Evolutionary conservation across 1,140 invertebrate species (phyloP).

Genomic region (Teleogryllus occipitalis): DNA sequence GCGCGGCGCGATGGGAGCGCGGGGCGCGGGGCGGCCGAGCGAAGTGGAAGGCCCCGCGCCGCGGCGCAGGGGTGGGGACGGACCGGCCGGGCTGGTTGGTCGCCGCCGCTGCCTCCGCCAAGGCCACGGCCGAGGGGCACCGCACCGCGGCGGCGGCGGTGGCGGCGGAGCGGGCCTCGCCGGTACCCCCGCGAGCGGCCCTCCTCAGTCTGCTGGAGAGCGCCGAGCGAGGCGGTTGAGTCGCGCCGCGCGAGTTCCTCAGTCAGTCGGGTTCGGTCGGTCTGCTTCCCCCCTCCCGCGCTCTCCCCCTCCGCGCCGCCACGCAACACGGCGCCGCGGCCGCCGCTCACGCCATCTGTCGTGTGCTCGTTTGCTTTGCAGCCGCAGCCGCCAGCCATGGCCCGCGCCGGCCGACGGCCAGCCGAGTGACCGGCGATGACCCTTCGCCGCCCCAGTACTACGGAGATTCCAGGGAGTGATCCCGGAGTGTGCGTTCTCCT

Average conservation of each 20-base stretch:
- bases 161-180: not conserved
- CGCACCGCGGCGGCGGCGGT: too few relatives aligned
- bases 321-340: too few relatives aligned
- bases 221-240: not conserved
- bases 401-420: not conserved
- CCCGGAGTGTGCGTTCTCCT: not conserved
- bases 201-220: not conserved
- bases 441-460: too few relatives aligned
- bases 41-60: not conserved
- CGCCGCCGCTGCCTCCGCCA: not conserved
- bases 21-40: too few relatives aligned
- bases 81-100: not conserved
- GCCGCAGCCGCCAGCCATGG: not conserved
- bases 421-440: not conserved
- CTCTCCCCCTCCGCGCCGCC: too few relatives aligned
- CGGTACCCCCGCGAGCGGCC: too few relatives aligned
- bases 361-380: not conserved
- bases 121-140: not conserved
- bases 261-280: too few relatives aligned
- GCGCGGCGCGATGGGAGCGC: too few relatives aligned
- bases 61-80: not conserved
- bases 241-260: not conserved
- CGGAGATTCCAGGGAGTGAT: not conserved
- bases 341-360: not conserved
- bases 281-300: too few relatives aligned